phyloP scores from a whole-genome alignment of 2,113 vertebrate genomes.

The Piprites chloris region DNA sequence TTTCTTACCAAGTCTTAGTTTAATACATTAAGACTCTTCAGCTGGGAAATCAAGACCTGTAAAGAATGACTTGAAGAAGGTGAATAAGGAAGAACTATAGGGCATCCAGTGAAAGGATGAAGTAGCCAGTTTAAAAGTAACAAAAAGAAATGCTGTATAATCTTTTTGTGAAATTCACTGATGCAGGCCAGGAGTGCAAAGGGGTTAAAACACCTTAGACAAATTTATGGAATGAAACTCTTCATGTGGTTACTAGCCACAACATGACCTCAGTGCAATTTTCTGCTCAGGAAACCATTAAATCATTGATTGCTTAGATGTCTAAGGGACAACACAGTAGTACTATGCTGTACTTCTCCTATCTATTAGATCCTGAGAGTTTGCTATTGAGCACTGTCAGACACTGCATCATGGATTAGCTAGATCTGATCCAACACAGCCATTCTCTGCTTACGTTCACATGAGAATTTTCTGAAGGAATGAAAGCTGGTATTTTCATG shows the following conservation, averaged over 20 bases:
- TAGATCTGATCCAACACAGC: background rate
- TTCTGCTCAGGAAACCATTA: background rate
- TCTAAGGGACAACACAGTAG: background rate
- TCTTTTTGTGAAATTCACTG: background rate
- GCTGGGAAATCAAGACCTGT: background rate
- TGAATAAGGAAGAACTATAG: background rate
- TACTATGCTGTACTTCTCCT: background rate
- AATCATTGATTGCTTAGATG: background rate
- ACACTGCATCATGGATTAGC: background rate
- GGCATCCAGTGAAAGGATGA: background rate
- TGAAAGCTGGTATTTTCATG: background rate
- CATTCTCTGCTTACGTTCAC: background rate
- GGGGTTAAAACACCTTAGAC: background rate
- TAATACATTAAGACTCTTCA: background rate
- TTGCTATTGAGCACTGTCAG: background rate
- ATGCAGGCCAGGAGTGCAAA: background rate
- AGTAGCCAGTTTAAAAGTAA: background rate
- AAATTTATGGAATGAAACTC: background rate
- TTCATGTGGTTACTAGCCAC: background rate
- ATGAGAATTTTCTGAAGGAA: background rate
- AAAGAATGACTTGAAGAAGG: background rate
- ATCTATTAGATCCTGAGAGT: background rate
- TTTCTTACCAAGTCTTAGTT: background rate
- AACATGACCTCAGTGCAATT: background rate
- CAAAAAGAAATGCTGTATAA: background rate